Base-by-base conservation (phyloP, 2,113 vertebrate species). In the Pygoscelis adeliae region DNA sequence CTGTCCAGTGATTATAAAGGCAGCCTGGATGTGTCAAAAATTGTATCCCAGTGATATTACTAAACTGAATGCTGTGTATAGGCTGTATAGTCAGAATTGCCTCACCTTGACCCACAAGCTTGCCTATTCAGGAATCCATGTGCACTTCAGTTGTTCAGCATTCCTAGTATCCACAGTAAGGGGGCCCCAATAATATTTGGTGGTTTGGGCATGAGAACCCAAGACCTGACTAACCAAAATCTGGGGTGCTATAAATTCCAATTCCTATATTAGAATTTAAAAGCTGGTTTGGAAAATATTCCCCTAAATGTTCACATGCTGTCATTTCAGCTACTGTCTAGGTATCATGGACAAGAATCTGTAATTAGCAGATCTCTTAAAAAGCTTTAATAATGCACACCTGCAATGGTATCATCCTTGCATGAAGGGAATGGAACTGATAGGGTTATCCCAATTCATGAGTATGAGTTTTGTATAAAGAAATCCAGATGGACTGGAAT, bases 401-500 rank as follows among this genome's bases (percentile, higher is more conserved):
- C 66, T 92, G 77, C 42, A 89, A 44, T 36, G 32, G 42, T 83
- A 81, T 92, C 50, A 72, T 83, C 58, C 32, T 94, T 84, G 7
- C 38, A 76, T 67, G 42, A 91, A 89, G 27, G 55, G 50, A 81
- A 70, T 71, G 84, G 46, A 56, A 89, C 38, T 72, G 72, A 92
- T 83, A 88, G 62, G 70, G 46, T 95, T 96, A 87, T 86, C 72
- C 74, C 34, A 89, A 63, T 73, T 77, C 79, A 83, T 13, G 20
- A 82, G 23, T 69, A 44, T 25, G 55, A 94, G 59, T 71, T 91
- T 86, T 82, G 27, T 90, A n/a, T 50, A 91, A 93, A 94, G 95
- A 96, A 95, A 95, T 84, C 82, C 93, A 96, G 85, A 96, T 93
- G 94, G 92, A 86, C 67, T 73, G 73, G 40, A 96, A 93, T 94